A percentile compares a stretch with the other conserved stretches of the same genome.
Evolutionary conservation across 1,140 invertebrate species (phyloP).

Genomic region (Mactra quadrangularis): DNA sequence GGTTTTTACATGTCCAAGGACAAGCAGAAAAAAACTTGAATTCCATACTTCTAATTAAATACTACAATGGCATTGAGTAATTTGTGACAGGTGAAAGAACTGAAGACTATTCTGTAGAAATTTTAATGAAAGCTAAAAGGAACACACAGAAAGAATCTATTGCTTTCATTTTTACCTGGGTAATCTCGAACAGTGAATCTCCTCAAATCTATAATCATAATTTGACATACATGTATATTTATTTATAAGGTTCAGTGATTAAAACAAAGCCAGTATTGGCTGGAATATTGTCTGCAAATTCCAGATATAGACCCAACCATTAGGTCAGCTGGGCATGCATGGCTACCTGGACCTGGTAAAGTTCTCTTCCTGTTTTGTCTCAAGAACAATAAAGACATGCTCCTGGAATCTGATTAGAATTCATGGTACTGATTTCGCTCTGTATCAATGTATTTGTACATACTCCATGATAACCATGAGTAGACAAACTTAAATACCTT

Average conservation of each 20-base stretch:
- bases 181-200: slow-evolving; percentile 7
- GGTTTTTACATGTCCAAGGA: neutral
- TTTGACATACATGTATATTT: neutral
- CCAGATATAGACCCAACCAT: neutral
- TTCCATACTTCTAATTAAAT: neutral
- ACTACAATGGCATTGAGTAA: neutral
- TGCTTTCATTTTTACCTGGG: neutral
- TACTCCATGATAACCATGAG: too few species aligned
- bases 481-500: too few species aligned
- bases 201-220: neutral
- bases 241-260: neutral
- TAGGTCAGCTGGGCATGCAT: neutral
- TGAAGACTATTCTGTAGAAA: neutral
- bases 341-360: neutral
- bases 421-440: too few species aligned
- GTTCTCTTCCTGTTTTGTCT: neutral
- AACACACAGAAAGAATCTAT: neutral
- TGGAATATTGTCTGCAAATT: neutral
- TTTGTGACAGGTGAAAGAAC: neutral
- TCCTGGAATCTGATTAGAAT: too few species aligned
- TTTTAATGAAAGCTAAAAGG: too few species aligned
- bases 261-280: neutral
- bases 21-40: neutral
- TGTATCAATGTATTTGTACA: neutral
- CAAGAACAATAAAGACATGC: too few species aligned